Evolutionary conservation across 2,888 invertebrate species (phyloP), one percentile per base, ranked within the genome.

Genomic region (Amblyteles armatorius): DNA sequence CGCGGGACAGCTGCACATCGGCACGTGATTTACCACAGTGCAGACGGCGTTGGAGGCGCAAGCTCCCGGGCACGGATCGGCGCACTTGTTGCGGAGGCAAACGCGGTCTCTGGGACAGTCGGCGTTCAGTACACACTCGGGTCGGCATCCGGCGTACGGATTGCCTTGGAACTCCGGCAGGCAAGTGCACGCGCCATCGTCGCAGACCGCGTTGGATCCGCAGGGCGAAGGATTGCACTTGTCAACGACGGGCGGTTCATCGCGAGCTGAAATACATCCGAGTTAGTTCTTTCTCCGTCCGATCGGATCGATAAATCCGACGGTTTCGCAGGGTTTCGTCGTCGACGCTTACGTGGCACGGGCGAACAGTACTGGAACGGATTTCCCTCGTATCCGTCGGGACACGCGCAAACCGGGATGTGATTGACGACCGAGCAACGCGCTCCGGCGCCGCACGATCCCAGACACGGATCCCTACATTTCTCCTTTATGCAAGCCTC

Each of bases 1-100:
- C n/a, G 89, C 88, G 50, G 96, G 95, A 90, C 97, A 97, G 89
- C 96, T 95, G 90, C 97, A 97, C 95, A 96, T 97, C 0, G 97
- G 97, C 79, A 97, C 95, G 89, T 97, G 97, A 92, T 97, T 97
- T 40, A 97, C 94, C 3, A 97, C 97, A 88, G 95, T 95, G 90
- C 98, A 98, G 72, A 96, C 92, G 0, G 98, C 97, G 91, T 96
- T 97, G 73, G 94, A 93, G 0, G 97, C 98, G 92, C 98, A 98
- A 29, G 96, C 97, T 84, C 96, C 96, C 9, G 96, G 96, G 89
- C 98, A 98, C 69, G 98, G 97, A 92, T 97, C 96, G 71, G 94
- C 92, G 91, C 98, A 98, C 94, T 97, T 97, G 91, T 96, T 96
- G 88, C 95, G 94, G 0, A 96, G 94, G 90, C 97, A 97, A 84